Conservation (phyloP, 1,140 invertebrate genomes). For the Arctopsyche grandis region DNA sequence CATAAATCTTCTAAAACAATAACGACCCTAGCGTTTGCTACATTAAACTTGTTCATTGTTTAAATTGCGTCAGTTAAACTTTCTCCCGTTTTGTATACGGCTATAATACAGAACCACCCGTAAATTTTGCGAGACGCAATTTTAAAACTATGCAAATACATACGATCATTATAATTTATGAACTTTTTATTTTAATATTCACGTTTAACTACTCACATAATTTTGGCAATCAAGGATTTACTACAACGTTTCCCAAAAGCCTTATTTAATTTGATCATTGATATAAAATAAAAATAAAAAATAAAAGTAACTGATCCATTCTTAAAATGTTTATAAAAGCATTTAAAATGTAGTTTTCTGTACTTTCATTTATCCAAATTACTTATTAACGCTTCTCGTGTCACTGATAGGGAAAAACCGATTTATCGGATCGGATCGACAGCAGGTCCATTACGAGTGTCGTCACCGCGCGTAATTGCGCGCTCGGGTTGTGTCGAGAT, state of each 20-base stretch:
- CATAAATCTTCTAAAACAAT: background rate
- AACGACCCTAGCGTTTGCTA: background rate
- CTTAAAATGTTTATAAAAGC: too few species aligned
- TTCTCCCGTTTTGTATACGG: background rate
- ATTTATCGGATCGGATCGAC: too few species aligned
- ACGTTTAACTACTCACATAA: background rate
- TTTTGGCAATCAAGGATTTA: background rate
- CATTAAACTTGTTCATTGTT: slow-evolving; percentile 11
- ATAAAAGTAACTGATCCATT: background rate
- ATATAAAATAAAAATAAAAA: background rate
- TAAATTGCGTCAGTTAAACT: slow-evolving; percentile 1
- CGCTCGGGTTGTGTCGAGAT: too few species aligned
- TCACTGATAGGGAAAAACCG: too few species aligned
- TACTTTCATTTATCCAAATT: too few species aligned
- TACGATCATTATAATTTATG: background rate
- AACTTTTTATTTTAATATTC: background rate
- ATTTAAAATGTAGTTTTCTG: too few species aligned
- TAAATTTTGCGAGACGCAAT: background rate
- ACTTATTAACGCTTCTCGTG: too few species aligned
- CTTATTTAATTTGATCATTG: background rate
- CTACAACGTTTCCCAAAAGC: background rate
- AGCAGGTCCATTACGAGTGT: too few species aligned
- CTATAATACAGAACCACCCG: background rate
- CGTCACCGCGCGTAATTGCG: too few species aligned
- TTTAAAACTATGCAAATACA: background rate